phyloP scores from a whole-genome alignment of 2,888 invertebrate species.

The Drosophila tripunctata region DNA sequence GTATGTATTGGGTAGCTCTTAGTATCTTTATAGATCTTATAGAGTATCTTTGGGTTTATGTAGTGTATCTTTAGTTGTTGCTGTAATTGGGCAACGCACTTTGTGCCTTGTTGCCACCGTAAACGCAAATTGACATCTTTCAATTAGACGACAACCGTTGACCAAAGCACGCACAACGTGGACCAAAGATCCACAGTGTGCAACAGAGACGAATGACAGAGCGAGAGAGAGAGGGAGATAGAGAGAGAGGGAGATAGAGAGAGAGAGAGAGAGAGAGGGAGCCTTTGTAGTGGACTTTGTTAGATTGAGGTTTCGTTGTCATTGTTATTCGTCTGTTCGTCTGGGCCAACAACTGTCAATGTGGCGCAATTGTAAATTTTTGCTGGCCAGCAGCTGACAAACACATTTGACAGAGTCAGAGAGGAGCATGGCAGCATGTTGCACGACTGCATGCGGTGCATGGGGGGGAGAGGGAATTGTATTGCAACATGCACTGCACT shows the following conservation, averaged over 20 bases:
- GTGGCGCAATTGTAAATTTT: slow-evolving; percentile 65
- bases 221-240: neutral
- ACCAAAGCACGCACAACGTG: slow-evolving; percentile 51
- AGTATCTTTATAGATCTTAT: too few species aligned
- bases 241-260: neutral
- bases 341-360: slow-evolving; percentile 60
- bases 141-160: slow-evolving; percentile 69
- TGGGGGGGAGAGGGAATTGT: neutral
- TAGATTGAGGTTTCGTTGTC: slow-evolving; percentile 18
- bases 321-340: too few species aligned
- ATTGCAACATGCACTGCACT: slow-evolving; percentile 53
- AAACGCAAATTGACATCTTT: slow-evolving; percentile 78
- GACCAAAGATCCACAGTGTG: neutral
- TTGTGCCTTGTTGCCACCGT: slow-evolving; percentile 68
- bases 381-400: slow-evolving; percentile 37
- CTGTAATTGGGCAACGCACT: slow-evolving; percentile 65
- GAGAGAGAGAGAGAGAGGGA: neutral
- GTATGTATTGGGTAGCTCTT: too few species aligned
- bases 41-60: slow-evolving; percentile 30
- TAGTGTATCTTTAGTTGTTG: slow-evolving; percentile 1
- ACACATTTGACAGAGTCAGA: slow-evolving; percentile 44
- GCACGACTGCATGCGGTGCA: slow-evolving; percentile 11
- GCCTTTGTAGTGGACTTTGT: neutral
- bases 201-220: neutral
- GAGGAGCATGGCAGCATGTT: slow-evolving; percentile 57